Base-by-base conservation (phyloP, 1,140 invertebrate genomes). In the Calosoma granatense region DNA sequence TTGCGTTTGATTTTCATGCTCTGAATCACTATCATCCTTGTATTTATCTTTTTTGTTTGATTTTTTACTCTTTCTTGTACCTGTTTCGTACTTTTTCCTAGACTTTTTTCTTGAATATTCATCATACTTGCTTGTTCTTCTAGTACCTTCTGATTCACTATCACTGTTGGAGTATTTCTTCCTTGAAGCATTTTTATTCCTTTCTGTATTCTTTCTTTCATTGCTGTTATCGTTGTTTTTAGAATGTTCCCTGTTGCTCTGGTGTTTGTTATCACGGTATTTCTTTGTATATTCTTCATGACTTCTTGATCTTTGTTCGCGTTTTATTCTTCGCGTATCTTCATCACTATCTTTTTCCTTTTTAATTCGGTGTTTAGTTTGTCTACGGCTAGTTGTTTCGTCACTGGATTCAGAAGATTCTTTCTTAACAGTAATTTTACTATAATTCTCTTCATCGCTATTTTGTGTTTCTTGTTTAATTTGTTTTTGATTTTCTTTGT, bases 401-500 rank as follows among this genome's bases (percentile, higher is more conserved):
- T 47, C 41, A 47, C 26, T 47, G 60, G 55, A 67, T 36, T 36
- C 6, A 6, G 26, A 36, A 36, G 26, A 36, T 36, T 36, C 26
- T 36, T 36, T n/a, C n/a, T n/a, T n/a, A n/a, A n/a, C n/a, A n/a
- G n/a, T n/a, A n/a, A n/a, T n/a, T 36, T 36, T 6, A 36, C 6
- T 36, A 36, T 36, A 60, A 63, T 67, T 21, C 20, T 43, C 61
- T 41, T 63, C 47, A 56, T 67, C 15, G 22, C 54, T 23, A 55
- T 62, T 47, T 58, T 55, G 51, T 12, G 55, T 55, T 56, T 61
- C 26, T 21, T 59, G 23, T 65, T 55, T n/a, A 56, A 1, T 56
- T 47, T 1, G 43, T 55, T 26, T 54, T 54, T 63, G 23, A 55
- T 36, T 64, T 61, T 56, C 62, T 21, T 70, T 66, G 23, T 70